Percentiles rank a stretch among this genome's conserved stretches.
Evolutionary conservation across 2,888 invertebrate species (phyloP).

Genomic region (Diaperis boleti): DNA sequence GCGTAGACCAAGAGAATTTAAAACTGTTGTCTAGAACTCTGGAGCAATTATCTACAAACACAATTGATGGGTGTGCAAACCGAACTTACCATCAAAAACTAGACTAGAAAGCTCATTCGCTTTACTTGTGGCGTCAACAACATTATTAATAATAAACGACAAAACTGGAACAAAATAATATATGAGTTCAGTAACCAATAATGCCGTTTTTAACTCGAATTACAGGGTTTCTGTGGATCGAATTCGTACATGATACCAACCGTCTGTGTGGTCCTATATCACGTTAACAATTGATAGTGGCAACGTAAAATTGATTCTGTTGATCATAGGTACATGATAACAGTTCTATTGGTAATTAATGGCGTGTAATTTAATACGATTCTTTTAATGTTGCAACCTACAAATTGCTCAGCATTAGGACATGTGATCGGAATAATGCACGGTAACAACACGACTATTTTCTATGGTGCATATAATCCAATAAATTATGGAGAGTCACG

Average conservation of each 20-base stretch:
- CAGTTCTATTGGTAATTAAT: too few relatives aligned
- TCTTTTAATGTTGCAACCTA: not conserved
- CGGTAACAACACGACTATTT: constrained; percentile 20
- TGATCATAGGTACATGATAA: constrained; percentile 3
- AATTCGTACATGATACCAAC: constrained; percentile 12
- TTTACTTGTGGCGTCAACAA: constrained; percentile 1
- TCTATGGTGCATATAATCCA: constrained; percentile 25
- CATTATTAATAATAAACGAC: constrained; percentile 22
- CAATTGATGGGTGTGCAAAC: not conserved
- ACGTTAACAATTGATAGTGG: constrained; percentile 10
- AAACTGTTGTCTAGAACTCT: not conserved
- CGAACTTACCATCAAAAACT: not conserved
- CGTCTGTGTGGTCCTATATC: constrained; percentile 12
- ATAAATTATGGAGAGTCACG: constrained; percentile 39
- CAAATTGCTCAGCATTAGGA: constrained; percentile 1
- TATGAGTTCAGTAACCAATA: too few relatives aligned
- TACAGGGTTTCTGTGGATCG: constrained; percentile 6
- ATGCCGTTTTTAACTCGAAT: too few relatives aligned
- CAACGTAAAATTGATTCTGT: constrained; percentile 12
- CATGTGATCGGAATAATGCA: constrained; percentile 1
- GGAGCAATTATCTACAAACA: not conserved
- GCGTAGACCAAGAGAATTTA: not conserved
- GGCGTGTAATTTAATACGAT: too few relatives aligned
- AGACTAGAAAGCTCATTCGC: constrained; percentile 4
- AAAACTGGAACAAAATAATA: constrained; percentile 19